Evolutionary conservation across 2,797 vertebrate species (phyloP).

Genomic region (Bovichtus variegatus): DNA sequence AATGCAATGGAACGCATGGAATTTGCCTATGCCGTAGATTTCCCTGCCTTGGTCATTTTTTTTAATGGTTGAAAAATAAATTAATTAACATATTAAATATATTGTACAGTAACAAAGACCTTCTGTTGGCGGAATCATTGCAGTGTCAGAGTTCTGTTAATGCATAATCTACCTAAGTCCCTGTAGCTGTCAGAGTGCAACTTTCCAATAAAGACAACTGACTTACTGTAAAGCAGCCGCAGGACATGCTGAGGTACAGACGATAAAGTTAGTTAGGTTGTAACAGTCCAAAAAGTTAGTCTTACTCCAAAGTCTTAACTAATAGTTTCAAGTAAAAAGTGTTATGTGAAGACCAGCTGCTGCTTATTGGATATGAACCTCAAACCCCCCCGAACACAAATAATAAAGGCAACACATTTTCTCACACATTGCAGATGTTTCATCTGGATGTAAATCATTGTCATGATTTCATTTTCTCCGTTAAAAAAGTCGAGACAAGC

Average conservation of each 20-base stretch:
- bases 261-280: background rate
- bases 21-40: no score
- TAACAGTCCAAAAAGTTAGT: background rate
- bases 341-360: background rate
- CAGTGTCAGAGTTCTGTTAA: background rate
- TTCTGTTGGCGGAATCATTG: background rate
- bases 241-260: background rate
- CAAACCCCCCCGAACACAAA: background rate
- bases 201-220: background rate
- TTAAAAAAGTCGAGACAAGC: constrained; percentile 30
- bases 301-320: background rate
- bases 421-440: constrained; percentile 17
- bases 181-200: background rate
- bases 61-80: background rate
- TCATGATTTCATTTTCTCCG: constrained; percentile 41
- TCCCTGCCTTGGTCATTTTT: background rate
- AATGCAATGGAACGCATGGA: no score
- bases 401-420: background rate
- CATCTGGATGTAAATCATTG: constrained; percentile 37
- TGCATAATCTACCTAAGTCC: background rate
- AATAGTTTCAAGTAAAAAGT: background rate
- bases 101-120: background rate
- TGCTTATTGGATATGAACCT: background rate
- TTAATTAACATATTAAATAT: background rate
- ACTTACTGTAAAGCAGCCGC: background rate